Conservation (phyloP, 2,797 vertebrate genomes). For the Spheniscus humboldti region DNA sequence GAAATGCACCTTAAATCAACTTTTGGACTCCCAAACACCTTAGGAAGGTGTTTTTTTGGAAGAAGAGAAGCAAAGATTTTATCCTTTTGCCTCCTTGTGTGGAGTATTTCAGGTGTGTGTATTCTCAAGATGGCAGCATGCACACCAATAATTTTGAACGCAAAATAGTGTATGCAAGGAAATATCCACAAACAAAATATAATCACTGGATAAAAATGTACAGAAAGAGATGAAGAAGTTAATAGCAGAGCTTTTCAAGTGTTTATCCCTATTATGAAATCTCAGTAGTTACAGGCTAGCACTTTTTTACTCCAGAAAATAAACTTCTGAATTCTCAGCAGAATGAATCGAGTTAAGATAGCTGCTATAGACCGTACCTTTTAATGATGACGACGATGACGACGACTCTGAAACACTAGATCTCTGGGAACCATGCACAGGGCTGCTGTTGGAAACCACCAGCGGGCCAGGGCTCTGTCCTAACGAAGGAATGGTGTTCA, state of each 20-base stretch:
- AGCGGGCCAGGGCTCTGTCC: slow-evolving; percentile 71
- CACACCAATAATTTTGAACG: neutral
- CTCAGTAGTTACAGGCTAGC: neutral
- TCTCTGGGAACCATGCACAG: slow-evolving; percentile 68
- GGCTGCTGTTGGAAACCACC: slow-evolving; percentile 75
- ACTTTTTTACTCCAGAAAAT: neutral
- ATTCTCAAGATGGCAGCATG: neutral
- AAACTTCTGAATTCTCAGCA: neutral
- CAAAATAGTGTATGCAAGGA: neutral
- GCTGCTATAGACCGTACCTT: slow-evolving; percentile 44
- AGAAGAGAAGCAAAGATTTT: neutral
- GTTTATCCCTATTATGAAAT: neutral
- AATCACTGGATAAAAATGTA: neutral
- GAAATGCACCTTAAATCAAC: neutral
- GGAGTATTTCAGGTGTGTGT: neutral
- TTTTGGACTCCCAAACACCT: neutral
- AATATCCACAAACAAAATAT: neutral
- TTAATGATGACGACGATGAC: neutral
- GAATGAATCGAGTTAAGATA: neutral
- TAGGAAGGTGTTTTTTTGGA: neutral
- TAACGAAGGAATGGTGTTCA: slow-evolving; percentile 73
- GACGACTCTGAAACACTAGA: slow-evolving; percentile 59
- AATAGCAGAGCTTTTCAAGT: neutral
- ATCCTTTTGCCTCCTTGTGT: neutral
- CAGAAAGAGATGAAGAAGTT: neutral